Percentiles rank a stretch among this genome's conserved stretches.
phyloP scores from a whole-genome alignment of 1,140 invertebrate genomes.

The Lepidurus packardi region DNA sequence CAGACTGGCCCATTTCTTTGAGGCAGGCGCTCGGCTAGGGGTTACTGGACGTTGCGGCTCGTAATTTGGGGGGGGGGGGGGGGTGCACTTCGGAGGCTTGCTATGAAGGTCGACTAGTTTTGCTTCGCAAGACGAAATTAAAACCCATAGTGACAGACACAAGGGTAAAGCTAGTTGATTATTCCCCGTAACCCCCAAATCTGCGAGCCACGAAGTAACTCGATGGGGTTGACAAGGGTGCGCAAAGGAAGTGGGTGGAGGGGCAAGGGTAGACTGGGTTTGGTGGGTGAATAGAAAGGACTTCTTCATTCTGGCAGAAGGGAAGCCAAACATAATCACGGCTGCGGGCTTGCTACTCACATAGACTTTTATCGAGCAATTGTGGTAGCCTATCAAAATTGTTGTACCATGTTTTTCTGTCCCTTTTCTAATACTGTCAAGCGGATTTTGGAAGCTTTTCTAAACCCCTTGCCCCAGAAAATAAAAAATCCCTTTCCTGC shows the following conservation, averaged over 20 bases:
- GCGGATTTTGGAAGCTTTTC: neutral
- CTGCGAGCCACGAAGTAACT: too few relatives aligned
- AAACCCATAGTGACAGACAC: too few relatives aligned
- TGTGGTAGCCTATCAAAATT: neutral
- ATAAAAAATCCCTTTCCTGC: neutral
- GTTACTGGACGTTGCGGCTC: too few relatives aligned
- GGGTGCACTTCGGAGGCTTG: too few relatives aligned
- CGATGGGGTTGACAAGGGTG: too few relatives aligned
- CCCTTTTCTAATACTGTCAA: neutral
- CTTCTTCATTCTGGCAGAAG: neutral
- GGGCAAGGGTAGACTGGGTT: neutral
- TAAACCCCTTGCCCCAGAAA: neutral
- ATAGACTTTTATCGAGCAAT: slow-evolving; percentile 19
- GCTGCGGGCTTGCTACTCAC: neutral
- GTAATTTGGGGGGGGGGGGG: too few relatives aligned
- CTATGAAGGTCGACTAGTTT: too few relatives aligned
- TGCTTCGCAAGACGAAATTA: too few relatives aligned
- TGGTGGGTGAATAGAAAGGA: neutral
- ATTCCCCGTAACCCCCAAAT: too few relatives aligned
- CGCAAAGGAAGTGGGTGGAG: neutral
- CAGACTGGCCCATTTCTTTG: too few relatives aligned
- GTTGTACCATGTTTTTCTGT: neutral
- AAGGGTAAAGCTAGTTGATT: too few relatives aligned
- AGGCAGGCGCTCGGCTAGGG: too few relatives aligned
- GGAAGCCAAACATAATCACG: neutral